A percentile compares a stretch with the other conserved stretches of the same genome.
Evolutionary conservation across 2,888 invertebrate genomes (phyloP).

Genomic region (Melangyna quadrimaculata): DNA sequence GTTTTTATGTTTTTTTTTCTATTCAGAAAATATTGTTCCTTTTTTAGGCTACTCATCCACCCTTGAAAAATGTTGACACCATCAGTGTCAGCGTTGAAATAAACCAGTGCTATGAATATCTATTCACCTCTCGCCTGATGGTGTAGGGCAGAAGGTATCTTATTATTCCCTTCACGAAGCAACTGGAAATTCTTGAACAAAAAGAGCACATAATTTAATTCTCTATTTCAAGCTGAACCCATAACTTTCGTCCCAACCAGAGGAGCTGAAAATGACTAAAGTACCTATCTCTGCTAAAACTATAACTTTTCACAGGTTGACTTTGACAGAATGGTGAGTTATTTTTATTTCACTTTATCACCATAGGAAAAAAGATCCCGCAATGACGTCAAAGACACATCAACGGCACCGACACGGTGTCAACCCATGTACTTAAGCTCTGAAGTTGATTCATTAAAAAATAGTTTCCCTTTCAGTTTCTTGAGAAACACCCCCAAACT

Average conservation of each 20-base stretch:
- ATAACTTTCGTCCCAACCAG: neutral
- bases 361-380: neutral
- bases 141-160: neutral
- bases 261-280: neutral
- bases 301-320: neutral
- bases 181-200: neutral
- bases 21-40: neutral
- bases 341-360: neutral
- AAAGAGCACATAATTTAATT: conserved; percentile 4
- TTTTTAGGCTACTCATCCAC: neutral
- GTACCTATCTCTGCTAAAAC: neutral
- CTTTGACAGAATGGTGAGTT: neutral
- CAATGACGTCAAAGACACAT: neutral
- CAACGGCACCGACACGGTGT: neutral
- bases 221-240: neutral
- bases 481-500: neutral
- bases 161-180: conserved; percentile 3
- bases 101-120: conserved; percentile 6
- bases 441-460: conserved; percentile 22
- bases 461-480: neutral
- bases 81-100: neutral
- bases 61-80: neutral
- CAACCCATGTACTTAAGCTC: neutral
- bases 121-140: neutral
- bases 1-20: neutral